Base-by-base conservation (phyloP, 2,797 vertebrate species). In the Sebastes ruberrimus region DNA sequence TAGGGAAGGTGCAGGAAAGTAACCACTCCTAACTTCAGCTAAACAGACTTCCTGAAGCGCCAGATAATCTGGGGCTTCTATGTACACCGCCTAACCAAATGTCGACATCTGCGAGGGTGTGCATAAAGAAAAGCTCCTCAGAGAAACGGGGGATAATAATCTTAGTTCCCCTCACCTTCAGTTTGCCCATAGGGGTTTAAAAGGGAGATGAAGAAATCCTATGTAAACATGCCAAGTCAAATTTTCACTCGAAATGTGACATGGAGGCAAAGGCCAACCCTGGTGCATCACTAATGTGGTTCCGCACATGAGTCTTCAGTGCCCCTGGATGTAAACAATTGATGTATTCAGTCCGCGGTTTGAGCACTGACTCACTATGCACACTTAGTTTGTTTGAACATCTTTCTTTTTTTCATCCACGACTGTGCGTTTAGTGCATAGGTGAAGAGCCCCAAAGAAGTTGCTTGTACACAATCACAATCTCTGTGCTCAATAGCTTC, bases 71-170 rank as follows among this genome's bases (percentile, higher is more conserved):
- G 88, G 85, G 94, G 93, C 92, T 94, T 94, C 93, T 88, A 89
- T 86, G 92, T 93, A 95, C 94, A 95, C 93, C 88, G 93, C 93
- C 93, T 94, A 94, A 94, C 94, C 94, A 95, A 95, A 95, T 95
- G 94, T 95, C 93, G 94, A 95, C 94, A 95, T 95, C 94, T 95
- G 94, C 90, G 94, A 94, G 93, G 94, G 93, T 94, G 93, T 93
- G 93, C 94, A 94, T 93, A 88, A 93, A 92, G 94, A 92, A 94
- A 94, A 93, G 90, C 93, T 94, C 92, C 94, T 92, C 92, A 76
- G 93, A 94, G 93, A 89, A 93, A 93, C 76, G 80, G 86, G 92
- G 94, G 94, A 94, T 95, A 92, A 95, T 94, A 92, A 95, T 95
- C 93, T 94, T 94, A 95, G 93, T 93, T 94, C 91, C 91, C 89